Base-by-base conservation (phyloP, 1,140 invertebrate species). In the Coelopa frigida region DNA sequence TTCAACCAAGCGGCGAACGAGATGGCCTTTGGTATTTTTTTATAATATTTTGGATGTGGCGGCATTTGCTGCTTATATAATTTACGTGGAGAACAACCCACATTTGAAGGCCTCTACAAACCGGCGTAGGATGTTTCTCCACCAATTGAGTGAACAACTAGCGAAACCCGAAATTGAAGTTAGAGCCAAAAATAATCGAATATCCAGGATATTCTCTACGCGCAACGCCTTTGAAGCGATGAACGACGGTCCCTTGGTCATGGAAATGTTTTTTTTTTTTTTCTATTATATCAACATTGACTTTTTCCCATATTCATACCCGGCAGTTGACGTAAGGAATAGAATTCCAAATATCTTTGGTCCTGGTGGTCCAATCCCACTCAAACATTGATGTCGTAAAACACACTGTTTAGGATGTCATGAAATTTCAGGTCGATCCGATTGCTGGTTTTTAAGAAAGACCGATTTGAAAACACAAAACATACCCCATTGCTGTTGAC, bases 21-120 rank as follows among this genome's bases (percentile, higher is more conserved):
- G 57, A 39, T 69, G 59, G 57, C 53, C 59, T n/a, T 24, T 61
- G 24, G 58, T 55, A 20, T 48, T 67, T 15, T 63, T 65, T 46
- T 55, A 52, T 45, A 52, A 61, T 53, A 45, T 63, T 15, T 32
- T 67, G 39, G 61, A 67, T 35, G 43, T 62, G 38, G 46, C 51
- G 33, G 43, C 3, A n/a, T n/a, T n/a, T n/a, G n/a, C n/a, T n/a
- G n/a, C n/a, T n/a, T n/a, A n/a, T n/a, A n/a, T n/a, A n/a, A n/a
- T n/a, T n/a, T n/a, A 33, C 27, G 18, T 18, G 12, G 44, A 44
- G 5, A 46, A 50, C 29, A 46, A 47, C 26, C 32, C 45, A 14
- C 17, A 23, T 1, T 8, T 35, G 12, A 33, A 36, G 21, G 21
- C 31, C 22, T 20, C n/a, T 18, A 44, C 29, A 36, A 36, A 3